These are phyloP conservation scores for Tragulus kanchil DNA, from an alignment of 2,113 vertebrate genomes.

Conservation along the genomic window DNA sequence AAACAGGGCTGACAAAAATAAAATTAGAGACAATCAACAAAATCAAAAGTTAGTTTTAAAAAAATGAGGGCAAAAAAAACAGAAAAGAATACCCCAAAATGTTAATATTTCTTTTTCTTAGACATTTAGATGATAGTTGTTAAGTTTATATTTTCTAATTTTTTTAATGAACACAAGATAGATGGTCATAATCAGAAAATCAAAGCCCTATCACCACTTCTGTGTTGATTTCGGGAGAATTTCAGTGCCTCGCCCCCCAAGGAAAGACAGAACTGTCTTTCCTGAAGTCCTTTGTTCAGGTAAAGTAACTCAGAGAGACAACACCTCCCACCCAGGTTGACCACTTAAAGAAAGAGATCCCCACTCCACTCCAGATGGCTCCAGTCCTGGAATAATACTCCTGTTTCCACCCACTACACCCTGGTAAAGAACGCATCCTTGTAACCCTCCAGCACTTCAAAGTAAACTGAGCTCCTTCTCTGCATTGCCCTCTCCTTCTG, in stretches of 20 bases:
- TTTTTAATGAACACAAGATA: not conserved
- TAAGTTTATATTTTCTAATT: slow-evolving; percentile 1
- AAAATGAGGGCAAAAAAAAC: not conserved
- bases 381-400: not conserved
- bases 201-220: not conserved
- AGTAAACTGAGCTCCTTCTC: not conserved
- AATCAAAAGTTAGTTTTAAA: not conserved
- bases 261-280: not conserved
- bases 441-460: not conserved
- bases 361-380: not conserved
- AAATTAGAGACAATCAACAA: not conserved
- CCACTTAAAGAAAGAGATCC: not conserved
- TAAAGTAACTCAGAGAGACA: not conserved
- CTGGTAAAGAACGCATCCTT: not conserved
- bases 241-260: not conserved
- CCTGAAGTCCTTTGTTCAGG: not conserved
- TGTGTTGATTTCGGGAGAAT: not conserved
- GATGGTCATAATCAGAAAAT: not conserved
- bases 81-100: not conserved
- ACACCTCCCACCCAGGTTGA: not conserved
- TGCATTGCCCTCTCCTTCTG: not conserved
- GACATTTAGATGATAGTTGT: not conserved
- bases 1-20: not conserved
- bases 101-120: not conserved
- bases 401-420: not conserved